phyloP scores from a whole-genome alignment of 2,113 vertebrate genomes.

The Ammodytes dubius region DNA sequence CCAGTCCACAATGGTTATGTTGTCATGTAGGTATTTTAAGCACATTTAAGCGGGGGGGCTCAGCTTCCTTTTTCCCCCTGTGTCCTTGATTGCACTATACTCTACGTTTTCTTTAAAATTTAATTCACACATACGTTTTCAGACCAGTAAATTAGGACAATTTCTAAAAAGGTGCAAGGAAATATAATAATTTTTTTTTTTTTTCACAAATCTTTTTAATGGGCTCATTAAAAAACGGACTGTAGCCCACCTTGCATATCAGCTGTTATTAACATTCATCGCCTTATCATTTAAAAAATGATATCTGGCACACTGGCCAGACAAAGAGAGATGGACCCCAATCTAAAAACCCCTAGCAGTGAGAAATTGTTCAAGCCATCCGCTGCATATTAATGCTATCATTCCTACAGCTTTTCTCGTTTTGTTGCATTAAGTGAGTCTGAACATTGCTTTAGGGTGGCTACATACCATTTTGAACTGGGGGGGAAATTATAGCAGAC shows the following conservation, averaged over 20 bases:
- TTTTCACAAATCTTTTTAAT: conserved; percentile 52
- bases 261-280: conserved; percentile 65
- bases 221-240: conserved; percentile 69
- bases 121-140: not conserved
- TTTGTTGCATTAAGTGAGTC: conserved; percentile 57
- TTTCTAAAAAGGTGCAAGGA: conserved; percentile 54
- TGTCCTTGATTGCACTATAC: no score
- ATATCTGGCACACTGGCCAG: conserved; percentile 74
- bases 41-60: no score
- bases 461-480: conserved; percentile 12
- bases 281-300: conserved; percentile 75
- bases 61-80: no score
- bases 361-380: conserved; percentile 62
- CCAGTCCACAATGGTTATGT: no score
- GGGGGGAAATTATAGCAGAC: conserved; percentile 59
- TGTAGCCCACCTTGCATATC: conserved; percentile 58
- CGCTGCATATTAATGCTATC: conserved; percentile 78
- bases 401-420: conserved; percentile 66
- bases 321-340: conserved; percentile 68
- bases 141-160: conserved; percentile 32
- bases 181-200: conserved; percentile 23
- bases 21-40: no score
- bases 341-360: conserved; percentile 68
- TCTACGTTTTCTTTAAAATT: no score
- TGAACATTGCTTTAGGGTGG: conserved; percentile 34